Evolutionary conservation across 2,797 vertebrate genomes (phyloP).

Genomic region (Micrastur ruficollis): DNA sequence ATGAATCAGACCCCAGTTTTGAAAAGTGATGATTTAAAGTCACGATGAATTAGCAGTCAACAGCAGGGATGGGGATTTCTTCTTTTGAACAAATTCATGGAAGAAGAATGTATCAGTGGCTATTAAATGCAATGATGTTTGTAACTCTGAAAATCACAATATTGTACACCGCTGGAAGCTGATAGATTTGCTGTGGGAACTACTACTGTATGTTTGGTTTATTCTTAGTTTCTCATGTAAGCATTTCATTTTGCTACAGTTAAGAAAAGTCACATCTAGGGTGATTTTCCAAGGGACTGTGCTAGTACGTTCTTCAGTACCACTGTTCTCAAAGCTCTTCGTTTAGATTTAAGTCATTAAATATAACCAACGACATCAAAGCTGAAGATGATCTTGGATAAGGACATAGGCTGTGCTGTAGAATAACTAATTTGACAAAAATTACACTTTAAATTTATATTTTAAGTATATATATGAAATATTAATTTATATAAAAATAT

Average conservation of each 20-base stretch:
- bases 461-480: background rate
- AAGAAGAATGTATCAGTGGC: background rate
- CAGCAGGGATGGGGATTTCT: background rate
- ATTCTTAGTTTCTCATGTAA: background rate
- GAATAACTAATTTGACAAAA: background rate
- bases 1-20: background rate
- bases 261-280: background rate
- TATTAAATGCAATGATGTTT: background rate
- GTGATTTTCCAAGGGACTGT: too few species aligned
- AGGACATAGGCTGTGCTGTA: background rate
- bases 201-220: background rate
- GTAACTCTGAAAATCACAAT: background rate
- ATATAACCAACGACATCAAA: background rate
- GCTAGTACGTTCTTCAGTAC: accelerated
- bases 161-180: background rate
- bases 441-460: accelerated
- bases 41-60: background rate
- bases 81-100: background rate
- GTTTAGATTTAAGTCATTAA: background rate
- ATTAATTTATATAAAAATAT: background rate
- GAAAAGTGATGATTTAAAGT: background rate
- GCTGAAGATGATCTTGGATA: background rate
- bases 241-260: background rate
- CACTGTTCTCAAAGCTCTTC: background rate
- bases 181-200: background rate